Evolutionary conservation across 2,797 vertebrate genomes (phyloP), one percentile per base, ranked within the genome.

Genomic region (Gambusia yucatana): DNA sequence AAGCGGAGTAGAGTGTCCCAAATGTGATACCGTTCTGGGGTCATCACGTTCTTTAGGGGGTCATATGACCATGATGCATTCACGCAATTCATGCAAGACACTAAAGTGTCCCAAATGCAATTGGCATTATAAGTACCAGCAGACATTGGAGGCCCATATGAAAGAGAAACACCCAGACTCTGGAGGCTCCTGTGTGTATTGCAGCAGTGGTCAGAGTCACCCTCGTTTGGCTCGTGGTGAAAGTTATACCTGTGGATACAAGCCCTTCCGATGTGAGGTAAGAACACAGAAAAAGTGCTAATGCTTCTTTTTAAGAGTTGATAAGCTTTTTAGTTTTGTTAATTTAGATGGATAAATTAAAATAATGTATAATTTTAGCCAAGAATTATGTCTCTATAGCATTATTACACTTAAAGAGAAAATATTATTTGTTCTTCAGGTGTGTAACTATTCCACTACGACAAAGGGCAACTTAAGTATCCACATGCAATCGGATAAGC

Each of bases 121-220:
- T 96, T 99, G 98, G 98, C 98, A 99, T 97, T 99, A 99, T 92
- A 99, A 99, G 96, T 99, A 99, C 96, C 98, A 99, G 97, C 98
- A 99, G 96, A 99, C 98, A 4, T 96, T 99, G 94, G 98, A 99
- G 95, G 98, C 98, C 22, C 98, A 99, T 95, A 99, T 99, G 98
- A 99, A 99, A 96, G 98, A 99, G 95, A 99, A 99, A 88, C 98
- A 99, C 93, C 98, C 98, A 0, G 98, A 99, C 93, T 97, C 98
- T 0, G 98, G 98, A 69, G 98, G 97, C 90, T 96, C 97, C 55
- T 99, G 98, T 0, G 93, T 88, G 83, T 99, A 98, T 95, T 99
- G 98, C 96, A 98, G 96, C 91, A 97, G 96, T 6, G 98, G 98
- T 82, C 98, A 99, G 95, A 97, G 96, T 87, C 98, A 99, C 87